Evolutionary conservation across 1,140 invertebrate genomes (phyloP), one percentile per base, ranked within the genome.

Genomic region (Phocides pigmalion): DNA sequence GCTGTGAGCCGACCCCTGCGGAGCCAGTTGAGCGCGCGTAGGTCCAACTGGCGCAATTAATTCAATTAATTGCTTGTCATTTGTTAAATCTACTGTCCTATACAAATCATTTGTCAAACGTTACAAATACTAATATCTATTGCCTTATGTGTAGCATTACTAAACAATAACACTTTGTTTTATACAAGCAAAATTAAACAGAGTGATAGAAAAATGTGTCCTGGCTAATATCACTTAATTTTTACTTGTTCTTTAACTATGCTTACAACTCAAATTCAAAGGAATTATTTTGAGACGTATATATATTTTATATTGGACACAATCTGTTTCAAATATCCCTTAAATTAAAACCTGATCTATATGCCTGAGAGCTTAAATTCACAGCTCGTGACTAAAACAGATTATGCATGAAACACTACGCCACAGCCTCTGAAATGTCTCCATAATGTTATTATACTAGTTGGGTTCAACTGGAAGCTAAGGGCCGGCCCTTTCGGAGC

Each of bases 31-130:
- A 39, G 35, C 28, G 28, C 28, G n/a, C 28, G 28, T 32, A 32
- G n/a, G 28, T 32, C 28, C 28, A 11, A 16, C 19, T 44, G 19
- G 39, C 53, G 79, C 84, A 82, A 87, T 87, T 87, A 85, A 80
- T 85, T 79, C 64, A 81, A 84, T 87, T 87, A 87, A 87, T 87
- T 79, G 79, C 72, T 78, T 85, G 84, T 85, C 82, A 87, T 82
- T 81, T 82, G 84, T 84, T 84, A 79, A 87, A 81, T 80, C 68
- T 78, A 68, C 68, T 69, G 70, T 68, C 72, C 81, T 68, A 76
- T 70, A 80, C 76, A 73, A 74, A 80, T 78, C 82, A 84, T 85
- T 87, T 84, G 78, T 85, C 82, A 84, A 83, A 84, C 72, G 71
- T 67, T 65, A 46, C 50, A 56, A 62, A 64, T 67, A 63, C 51